Conservation (phyloP, 2,113 vertebrate species). For the Protobothrops mucrosquamatus region DNA sequence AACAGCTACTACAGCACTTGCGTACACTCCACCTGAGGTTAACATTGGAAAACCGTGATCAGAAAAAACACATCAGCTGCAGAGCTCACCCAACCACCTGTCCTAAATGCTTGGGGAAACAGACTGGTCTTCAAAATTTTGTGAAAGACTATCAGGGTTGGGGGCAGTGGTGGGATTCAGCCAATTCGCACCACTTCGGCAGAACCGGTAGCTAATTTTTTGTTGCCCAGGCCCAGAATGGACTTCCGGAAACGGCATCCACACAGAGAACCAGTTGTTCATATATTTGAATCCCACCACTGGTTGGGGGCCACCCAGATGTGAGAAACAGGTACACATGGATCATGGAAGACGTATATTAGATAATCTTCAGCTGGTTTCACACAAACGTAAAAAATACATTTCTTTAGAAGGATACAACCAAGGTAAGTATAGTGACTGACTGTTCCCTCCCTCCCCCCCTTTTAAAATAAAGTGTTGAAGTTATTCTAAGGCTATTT, state of each 20-base stretch:
- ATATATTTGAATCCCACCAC: no score
- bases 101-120: no score
- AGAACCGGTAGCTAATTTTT: no score
- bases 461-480: background rate
- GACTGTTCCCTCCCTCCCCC: background rate
- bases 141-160: background rate
- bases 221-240: no score
- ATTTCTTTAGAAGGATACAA: background rate
- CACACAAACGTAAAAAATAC: background rate
- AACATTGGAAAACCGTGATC: background rate
- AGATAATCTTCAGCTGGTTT: background rate
- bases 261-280: no score
- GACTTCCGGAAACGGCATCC: no score
- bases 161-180: no score
- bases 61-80: background rate
- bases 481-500: background rate
- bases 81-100: background rate
- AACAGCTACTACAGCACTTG: background rate
- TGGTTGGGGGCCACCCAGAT: background rate
- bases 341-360: background rate
- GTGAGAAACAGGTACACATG: background rate
- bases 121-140: background rate
- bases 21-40: background rate
- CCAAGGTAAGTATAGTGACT: background rate
- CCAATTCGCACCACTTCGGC: no score